These are phyloP conservation scores for Aythya baeri DNA, from an alignment of 2,113 vertebrate species.

Conservation along the genomic window DNA sequence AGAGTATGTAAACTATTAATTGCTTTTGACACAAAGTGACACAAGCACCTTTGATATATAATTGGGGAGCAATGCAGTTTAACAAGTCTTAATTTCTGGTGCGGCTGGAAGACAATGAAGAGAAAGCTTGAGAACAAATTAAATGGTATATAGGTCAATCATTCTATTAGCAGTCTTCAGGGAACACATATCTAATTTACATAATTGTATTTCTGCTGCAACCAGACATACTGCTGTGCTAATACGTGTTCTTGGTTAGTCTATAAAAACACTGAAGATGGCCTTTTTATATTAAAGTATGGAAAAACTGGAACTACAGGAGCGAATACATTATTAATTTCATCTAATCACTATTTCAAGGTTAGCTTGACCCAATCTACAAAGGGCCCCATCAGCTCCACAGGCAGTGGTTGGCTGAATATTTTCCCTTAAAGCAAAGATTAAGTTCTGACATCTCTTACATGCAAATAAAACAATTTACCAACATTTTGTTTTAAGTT, in stretches of 20 bases:
- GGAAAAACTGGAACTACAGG: slow-evolving; percentile 1
- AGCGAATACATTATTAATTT: slow-evolving; percentile 42
- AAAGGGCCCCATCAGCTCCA: neutral
- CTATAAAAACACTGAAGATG: slow-evolving; percentile 49
- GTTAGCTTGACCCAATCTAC: slow-evolving; percentile 6
- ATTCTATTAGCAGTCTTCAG: slow-evolving; percentile 78
- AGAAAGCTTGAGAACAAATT: slow-evolving; percentile 72
- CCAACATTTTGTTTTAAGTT: neutral
- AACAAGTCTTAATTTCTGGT: slow-evolving; percentile 75
- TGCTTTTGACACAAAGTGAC: slow-evolving; percentile 61
- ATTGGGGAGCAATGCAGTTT: slow-evolving; percentile 62
- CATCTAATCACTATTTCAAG: slow-evolving; percentile 34
- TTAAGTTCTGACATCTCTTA: neutral
- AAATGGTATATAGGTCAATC: slow-evolving; percentile 79
- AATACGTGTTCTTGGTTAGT: slow-evolving; percentile 56
- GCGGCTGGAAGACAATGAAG: slow-evolving; percentile 74
- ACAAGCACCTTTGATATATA: slow-evolving; percentile 66
- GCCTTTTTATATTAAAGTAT: neutral
- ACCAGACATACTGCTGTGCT: slow-evolving; percentile 68
- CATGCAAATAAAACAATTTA: neutral
- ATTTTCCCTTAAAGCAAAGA: neutral
- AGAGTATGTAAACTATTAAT: slow-evolving; percentile 33
- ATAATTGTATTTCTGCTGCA: slow-evolving; percentile 80
- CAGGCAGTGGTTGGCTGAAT: neutral
- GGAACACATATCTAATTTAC: slow-evolving; percentile 73